Conservation (phyloP, 2,113 vertebrate genomes). For the Gnathonemus longibarbis region DNA sequence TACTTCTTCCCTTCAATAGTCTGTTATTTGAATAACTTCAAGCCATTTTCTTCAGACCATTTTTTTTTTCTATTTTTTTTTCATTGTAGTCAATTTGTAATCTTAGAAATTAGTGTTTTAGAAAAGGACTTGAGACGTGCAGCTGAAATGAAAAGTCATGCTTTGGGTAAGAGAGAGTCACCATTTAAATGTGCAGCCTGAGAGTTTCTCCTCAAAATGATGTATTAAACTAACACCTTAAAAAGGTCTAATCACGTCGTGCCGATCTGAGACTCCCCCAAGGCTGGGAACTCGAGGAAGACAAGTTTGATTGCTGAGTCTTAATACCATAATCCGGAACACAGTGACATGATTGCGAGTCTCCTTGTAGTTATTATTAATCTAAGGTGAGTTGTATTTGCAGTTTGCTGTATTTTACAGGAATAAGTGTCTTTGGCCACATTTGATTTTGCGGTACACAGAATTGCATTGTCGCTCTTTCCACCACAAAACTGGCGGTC, state of each 20-base stretch:
- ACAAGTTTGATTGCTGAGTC: neutral
- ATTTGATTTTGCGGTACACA: neutral
- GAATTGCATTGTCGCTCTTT: neutral
- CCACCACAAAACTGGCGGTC: neutral
- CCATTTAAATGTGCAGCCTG: neutral
- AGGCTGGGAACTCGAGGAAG: neutral
- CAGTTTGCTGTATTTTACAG: neutral
- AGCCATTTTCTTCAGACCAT: neutral
- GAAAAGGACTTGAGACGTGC: neutral
- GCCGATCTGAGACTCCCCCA: neutral
- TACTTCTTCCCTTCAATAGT: neutral
- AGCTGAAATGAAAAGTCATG: neutral
- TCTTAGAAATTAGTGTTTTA: neutral
- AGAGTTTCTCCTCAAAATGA: neutral
- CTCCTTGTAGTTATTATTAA: neutral
- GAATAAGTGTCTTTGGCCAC: neutral
- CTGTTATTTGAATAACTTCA: neutral
- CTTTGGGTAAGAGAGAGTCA: neutral
- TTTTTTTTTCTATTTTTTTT: neutral
- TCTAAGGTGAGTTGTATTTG: neutral
- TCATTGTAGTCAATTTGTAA: neutral
- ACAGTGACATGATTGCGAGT: neutral
- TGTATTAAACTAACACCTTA: neutral
- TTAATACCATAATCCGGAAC: neutral
- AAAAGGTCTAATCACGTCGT: neutral